Evolutionary conservation across 2,888 invertebrate species (phyloP).

Genomic region (Epinotia ramella): DNA sequence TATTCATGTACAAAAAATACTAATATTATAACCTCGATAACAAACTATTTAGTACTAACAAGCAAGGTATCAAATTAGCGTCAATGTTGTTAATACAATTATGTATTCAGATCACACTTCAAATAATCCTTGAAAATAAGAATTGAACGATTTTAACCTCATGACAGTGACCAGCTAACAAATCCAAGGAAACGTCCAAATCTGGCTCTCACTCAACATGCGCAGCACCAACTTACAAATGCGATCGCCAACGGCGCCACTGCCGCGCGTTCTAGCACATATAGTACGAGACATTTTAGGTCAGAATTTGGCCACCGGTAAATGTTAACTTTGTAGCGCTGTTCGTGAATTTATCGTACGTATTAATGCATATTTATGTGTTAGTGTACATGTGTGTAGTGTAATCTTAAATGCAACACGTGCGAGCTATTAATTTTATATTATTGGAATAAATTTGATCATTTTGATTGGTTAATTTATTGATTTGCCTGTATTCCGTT

Average conservation of each 20-base stretch:
- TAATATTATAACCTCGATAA: too few relatives aligned
- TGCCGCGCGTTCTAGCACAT: background rate
- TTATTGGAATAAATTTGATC: slow-evolving; percentile 34
- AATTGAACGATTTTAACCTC: slow-evolving; percentile 25
- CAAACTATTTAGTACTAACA: background rate
- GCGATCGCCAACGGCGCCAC: slow-evolving; percentile 1
- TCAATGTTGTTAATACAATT: slow-evolving; percentile 1
- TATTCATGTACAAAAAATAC: too few relatives aligned
- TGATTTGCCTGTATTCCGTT: slow-evolving; percentile 26
- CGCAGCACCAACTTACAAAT: slow-evolving; percentile 29
- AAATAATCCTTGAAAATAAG: slow-evolving; percentile 21
- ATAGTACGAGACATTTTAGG: slow-evolving; percentile 17
- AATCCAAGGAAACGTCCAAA: slow-evolving; percentile 41
- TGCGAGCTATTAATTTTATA: slow-evolving; percentile 34
- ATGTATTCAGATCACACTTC: slow-evolving; percentile 6
- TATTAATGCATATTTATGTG: slow-evolving; percentile 27
- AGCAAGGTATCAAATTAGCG: background rate
- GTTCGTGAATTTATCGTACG: slow-evolving; percentile 27
- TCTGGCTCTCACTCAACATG: slow-evolving; percentile 30
- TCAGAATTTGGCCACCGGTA: background rate
- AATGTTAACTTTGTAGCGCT: slow-evolving; percentile 14
- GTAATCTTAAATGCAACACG: slow-evolving; percentile 32
- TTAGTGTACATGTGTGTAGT: slow-evolving; percentile 8
- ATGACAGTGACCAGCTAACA: slow-evolving; percentile 38
- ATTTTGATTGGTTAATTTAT: slow-evolving; percentile 19